Evolutionary conservation across 1,140 invertebrate genomes (phyloP), one percentile per base, ranked within the genome.

Genomic region (Campoletis sonorensis): DNA sequence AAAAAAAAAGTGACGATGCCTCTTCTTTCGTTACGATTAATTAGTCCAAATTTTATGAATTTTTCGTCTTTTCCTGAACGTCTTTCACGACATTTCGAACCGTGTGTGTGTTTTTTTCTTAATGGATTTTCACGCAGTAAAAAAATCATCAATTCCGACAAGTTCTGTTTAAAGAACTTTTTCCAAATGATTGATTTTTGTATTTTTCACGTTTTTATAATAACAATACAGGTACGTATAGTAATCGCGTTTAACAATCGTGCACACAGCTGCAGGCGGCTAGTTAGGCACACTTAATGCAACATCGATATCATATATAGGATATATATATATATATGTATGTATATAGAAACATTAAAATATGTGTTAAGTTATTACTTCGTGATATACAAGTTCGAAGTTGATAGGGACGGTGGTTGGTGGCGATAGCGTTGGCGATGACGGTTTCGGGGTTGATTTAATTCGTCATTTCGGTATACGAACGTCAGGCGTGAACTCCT

Each of bases 241-340:
- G n/a, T 45, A 23, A 70, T 87, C 82, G 84, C 84, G 85, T 86
- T 81, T 45, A 89, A 91, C 85, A 87, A 90, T 90, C 89, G 89
- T 91, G 89, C 90, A 90, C 83, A 90, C 85, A 91, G 87, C 87
- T 91, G 89, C 87, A 91, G 89, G 88, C 89, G 84, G 85, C 87
- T 90, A 91, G 84, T 88, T 82, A 85, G 86, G 86, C 86, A 87
- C 85, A 87, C 76, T 81, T 70, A 79, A 79, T 80, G 70, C 51
- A 79, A 78, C 76, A 81, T 58, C 70, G 73, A 75, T 58, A 80
- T 71, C 49, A 30, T 67, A 76, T 81, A 64, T 27, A 67, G 33
- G 16, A 49, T 75, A 81, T 80, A 79, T 51, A 45, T 27, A 79
- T 45, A 68, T 79, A 72, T 45, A n/a, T n/a, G n/a, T n/a, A n/a